These are phyloP conservation scores for Leiothrix lutea DNA, from an alignment of 2,113 vertebrate genomes.

Conservation along the genomic window DNA sequence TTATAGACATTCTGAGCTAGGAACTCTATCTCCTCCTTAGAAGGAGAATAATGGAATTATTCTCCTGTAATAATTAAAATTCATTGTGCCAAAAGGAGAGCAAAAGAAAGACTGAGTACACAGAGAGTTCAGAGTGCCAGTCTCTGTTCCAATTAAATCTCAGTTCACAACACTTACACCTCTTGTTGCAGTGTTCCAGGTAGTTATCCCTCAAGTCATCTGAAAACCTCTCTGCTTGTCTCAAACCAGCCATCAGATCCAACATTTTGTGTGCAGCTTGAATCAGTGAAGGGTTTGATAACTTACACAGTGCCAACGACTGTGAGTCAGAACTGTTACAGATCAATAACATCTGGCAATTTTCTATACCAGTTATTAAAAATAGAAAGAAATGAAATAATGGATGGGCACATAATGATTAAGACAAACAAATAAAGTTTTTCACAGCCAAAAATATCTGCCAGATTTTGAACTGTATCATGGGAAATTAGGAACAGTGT, in stretches of 20 bases:
- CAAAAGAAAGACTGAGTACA: background rate
- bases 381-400: background rate
- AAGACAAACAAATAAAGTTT: background rate
- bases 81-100: background rate
- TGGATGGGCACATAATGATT: background rate
- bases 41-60: background rate
- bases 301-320: background rate
- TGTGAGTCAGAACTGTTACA: background rate
- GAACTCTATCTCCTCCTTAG: background rate
- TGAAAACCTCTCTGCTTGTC: background rate
- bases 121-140: background rate
- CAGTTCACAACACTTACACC: background rate
- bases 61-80: background rate
- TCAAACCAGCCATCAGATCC: background rate
- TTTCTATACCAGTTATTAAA: background rate
- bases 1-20: background rate
- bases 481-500: rapidly evolving
- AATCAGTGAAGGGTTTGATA: background rate
- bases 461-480: background rate
- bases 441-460: background rate
- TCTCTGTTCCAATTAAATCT: background rate
- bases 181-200: background rate
- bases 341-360: background rate
- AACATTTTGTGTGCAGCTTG: background rate
- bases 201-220: background rate